Evolutionary conservation across 64 coral and sea anemone genomes (phyloP).

Genomic region (Acropora tenuis): DNA sequence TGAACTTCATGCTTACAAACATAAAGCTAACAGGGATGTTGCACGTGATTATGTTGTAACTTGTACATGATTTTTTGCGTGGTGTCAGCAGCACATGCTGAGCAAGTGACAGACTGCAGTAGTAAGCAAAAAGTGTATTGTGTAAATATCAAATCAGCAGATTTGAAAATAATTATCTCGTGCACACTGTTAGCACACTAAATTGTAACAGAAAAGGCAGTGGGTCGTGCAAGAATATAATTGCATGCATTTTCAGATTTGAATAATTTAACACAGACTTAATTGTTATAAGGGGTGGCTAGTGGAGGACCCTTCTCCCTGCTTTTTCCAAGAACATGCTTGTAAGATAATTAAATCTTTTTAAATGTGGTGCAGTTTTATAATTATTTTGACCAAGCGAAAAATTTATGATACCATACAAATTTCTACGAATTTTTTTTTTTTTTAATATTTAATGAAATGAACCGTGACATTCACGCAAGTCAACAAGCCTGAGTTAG

Average conservation of each 20-base stretch:
- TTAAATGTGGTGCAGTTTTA: too few species aligned
- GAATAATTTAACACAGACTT: background rate
- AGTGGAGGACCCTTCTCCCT: too few species aligned
- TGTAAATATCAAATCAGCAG: background rate
- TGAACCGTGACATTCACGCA: too few species aligned
- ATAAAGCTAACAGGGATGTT: conserved; percentile 1
- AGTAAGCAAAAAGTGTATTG: background rate
- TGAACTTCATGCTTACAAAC: conserved; percentile 1
- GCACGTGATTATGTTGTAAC: background rate
- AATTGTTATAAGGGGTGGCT: background rate
- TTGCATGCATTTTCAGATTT: conserved; percentile 4
- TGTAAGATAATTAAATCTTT: too few species aligned
- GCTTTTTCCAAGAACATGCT: too few species aligned
- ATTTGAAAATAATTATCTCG: background rate
- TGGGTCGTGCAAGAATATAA: conserved; percentile 1
- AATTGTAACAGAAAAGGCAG: conserved; percentile 4
- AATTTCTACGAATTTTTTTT: too few species aligned
- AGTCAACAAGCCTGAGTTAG: too few species aligned
- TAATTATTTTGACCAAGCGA: too few species aligned
- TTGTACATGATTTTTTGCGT: background rate
- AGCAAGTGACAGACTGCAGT: background rate
- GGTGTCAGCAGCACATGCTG: conserved; percentile 2
- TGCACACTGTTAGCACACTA: background rate
- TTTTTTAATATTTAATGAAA: too few species aligned
- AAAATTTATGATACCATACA: too few species aligned